A percentile compares a stretch with the other conserved stretches of the same genome.
Evolutionary conservation across 2,888 invertebrate genomes (phyloP).

Genomic region (Brachypterus glaber): DNA sequence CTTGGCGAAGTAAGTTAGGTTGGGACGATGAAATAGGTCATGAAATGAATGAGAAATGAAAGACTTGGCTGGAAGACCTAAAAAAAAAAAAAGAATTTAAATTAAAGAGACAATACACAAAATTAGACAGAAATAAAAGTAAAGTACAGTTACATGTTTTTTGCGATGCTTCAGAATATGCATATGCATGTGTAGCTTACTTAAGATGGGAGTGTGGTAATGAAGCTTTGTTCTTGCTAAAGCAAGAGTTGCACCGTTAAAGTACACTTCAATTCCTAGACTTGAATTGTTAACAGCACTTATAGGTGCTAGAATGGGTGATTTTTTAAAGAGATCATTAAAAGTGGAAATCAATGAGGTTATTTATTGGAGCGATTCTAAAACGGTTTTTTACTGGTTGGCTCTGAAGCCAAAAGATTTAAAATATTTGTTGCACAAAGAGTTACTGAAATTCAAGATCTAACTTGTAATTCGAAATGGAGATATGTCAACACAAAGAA

Average conservation of each 20-base stretch:
- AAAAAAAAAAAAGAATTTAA: background rate
- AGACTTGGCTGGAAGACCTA: conserved; percentile 5
- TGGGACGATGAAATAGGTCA: background rate
- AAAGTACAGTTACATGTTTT: conserved; percentile 14
- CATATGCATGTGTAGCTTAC: conserved; percentile 14
- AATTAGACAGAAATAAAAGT: conserved; percentile 1
- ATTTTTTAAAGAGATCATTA: conserved; percentile 1
- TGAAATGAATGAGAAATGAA: conserved; percentile 1
- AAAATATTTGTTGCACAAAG: conserved; percentile 11
- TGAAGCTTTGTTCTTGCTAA: too few relatives aligned
- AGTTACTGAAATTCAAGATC: conserved; percentile 10
- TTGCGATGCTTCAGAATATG: conserved; percentile 14
- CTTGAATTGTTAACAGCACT: too few relatives aligned
- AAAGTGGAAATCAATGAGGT: conserved; percentile 3
- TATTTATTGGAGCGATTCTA: conserved; percentile 11
- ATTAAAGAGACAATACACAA: conserved; percentile 1
- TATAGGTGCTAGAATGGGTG: conserved; percentile 2
- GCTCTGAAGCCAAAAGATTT: conserved; percentile 8
- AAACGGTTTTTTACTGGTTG: conserved; percentile 11
- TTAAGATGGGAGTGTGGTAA: background rate
- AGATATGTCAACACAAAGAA: conserved; percentile 8
- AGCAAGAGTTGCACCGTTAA: conserved; percentile 1
- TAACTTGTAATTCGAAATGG: conserved; percentile 6
- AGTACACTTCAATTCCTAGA: too few relatives aligned
- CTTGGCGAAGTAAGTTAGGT: background rate